phyloP scores from a whole-genome alignment of 2,888 invertebrate species.

The Metallyticus violacea region DNA sequence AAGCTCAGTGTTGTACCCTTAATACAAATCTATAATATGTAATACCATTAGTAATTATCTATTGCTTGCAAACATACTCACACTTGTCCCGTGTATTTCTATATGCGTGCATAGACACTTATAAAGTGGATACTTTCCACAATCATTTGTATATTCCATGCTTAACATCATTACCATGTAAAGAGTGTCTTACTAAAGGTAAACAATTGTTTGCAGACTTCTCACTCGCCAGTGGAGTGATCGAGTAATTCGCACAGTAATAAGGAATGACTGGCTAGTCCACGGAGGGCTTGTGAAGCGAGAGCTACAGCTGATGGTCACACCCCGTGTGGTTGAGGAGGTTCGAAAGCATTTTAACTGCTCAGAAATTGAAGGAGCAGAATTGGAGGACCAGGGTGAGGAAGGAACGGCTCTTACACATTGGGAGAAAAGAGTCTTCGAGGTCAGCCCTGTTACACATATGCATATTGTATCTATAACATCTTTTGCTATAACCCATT shows the following conservation, averaged over 20 bases:
- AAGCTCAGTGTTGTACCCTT: too few relatives aligned
- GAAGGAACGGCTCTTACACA: slow-evolving; percentile 96
- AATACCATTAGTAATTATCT: too few relatives aligned
- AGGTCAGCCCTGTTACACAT: slow-evolving; percentile 58
- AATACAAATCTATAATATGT: too few relatives aligned
- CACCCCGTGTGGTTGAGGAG: slow-evolving; percentile 85
- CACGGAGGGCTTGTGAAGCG: slow-evolving; percentile 71
- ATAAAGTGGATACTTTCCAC: too few relatives aligned
- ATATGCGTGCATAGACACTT: too few relatives aligned
- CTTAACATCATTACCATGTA: too few relatives aligned
- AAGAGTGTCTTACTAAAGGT: too few relatives aligned
- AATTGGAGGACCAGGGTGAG: slow-evolving; percentile 96
- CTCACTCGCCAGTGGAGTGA: slow-evolving; percentile 95
- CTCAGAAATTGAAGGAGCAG: slow-evolving; percentile 85
- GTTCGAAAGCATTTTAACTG: slow-evolving; percentile 88
- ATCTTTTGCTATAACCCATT: too few relatives aligned
- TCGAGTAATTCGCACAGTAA: slow-evolving; percentile 68
- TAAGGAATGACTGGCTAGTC: slow-evolving; percentile 70
- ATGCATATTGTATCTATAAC: not conserved
- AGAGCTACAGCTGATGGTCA: slow-evolving; percentile 83
- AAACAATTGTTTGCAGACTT: slow-evolving; percentile 56
- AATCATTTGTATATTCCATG: too few relatives aligned
- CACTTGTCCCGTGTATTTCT: too few relatives aligned
- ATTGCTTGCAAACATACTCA: too few relatives aligned
- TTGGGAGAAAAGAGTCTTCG: slow-evolving; percentile 98